Evolutionary conservation across 23 tunicate genomes (phyloP).

Genomic region (Halocynthia aurantium): DNA sequence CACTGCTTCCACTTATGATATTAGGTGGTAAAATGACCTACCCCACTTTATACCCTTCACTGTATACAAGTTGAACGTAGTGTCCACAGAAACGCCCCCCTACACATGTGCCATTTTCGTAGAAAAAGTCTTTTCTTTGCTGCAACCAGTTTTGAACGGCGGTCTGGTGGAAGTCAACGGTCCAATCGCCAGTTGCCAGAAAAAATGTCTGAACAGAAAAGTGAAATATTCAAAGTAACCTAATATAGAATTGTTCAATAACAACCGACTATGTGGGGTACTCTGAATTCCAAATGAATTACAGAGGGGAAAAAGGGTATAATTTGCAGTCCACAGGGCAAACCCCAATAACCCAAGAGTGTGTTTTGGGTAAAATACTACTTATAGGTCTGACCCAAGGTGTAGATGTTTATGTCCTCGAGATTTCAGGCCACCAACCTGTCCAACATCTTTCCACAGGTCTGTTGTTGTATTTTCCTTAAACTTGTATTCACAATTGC

Average conservation of each 20-base stretch:
- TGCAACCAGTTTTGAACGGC: conserved; percentile 7
- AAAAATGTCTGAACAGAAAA: conserved; percentile 1
- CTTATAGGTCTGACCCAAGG: too few species aligned
- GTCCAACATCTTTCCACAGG: conserved; percentile 15
- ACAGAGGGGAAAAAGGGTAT: too few species aligned
- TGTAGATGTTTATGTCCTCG: too few species aligned
- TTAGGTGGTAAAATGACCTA: neutral
- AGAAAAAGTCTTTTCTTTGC: neutral
- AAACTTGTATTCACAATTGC: conserved; percentile 3
- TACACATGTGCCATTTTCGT: conserved; percentile 13
- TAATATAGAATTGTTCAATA: too few species aligned
- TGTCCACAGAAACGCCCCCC: neutral
- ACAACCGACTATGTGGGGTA: too few species aligned
- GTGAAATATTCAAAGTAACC: too few species aligned
- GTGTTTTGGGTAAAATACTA: too few species aligned
- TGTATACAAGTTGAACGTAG: conserved; percentile 10
- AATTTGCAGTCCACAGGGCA: too few species aligned
- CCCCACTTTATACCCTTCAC: conserved; percentile 15
- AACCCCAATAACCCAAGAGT: too few species aligned
- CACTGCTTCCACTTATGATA: too few species aligned
- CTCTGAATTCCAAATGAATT: too few species aligned
- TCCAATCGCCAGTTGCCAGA: conserved; percentile 14
- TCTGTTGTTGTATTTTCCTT: conserved; percentile 18
- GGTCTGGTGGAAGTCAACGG: conserved; percentile 6
- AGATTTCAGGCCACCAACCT: neutral